These are phyloP conservation scores for Syngnathus acus DNA, from an alignment of 2,797 vertebrate genomes.

Conservation along the genomic window DNA sequence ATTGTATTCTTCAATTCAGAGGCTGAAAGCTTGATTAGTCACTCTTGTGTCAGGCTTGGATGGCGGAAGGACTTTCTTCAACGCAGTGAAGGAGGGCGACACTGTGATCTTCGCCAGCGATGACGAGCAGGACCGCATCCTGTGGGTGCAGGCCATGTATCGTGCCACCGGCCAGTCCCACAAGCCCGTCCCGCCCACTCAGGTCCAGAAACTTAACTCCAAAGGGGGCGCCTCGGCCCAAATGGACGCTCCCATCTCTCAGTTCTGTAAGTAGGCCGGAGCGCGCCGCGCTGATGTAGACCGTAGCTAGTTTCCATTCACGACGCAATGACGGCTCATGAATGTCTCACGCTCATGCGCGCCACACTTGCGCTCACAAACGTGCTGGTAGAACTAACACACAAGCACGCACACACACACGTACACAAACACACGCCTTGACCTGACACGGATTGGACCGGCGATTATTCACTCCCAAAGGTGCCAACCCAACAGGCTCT, in stretches of 20 bases:
- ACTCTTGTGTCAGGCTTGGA: conserved; percentile 80
- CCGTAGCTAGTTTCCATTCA: conserved; percentile 50
- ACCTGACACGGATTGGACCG: conserved; percentile 55
- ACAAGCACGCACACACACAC: conserved; percentile 59
- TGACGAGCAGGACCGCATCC: conserved; percentile 96
- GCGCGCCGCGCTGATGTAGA: conserved; percentile 31
- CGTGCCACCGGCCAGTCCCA: conserved; percentile 97
- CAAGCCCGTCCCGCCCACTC: conserved; percentile 97
- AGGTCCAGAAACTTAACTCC: conserved; percentile 99
- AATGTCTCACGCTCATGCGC: conserved; percentile 61
- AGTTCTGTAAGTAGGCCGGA: conserved; percentile 96
- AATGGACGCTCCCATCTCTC: conserved; percentile 97
- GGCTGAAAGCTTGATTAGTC: background rate
- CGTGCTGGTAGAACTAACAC: conserved; percentile 60
- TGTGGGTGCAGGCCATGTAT: conserved; percentile 99
- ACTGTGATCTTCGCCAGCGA: conserved; percentile 98
- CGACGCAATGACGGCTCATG: conserved; percentile 60
- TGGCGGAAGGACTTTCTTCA: conserved; percentile 96
- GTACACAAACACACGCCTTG: conserved; percentile 53
- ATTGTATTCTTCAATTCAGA: background rate
- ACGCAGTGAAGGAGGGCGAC: conserved; percentile 98
- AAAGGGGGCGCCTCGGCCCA: conserved; percentile 96
- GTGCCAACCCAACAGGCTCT: conserved; percentile 44
- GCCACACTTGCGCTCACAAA: conserved; percentile 59
- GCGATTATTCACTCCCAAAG: conserved; percentile 63